Evolutionary conservation across 2,113 vertebrate species (phyloP).

Genomic region (Scopus umbretta): DNA sequence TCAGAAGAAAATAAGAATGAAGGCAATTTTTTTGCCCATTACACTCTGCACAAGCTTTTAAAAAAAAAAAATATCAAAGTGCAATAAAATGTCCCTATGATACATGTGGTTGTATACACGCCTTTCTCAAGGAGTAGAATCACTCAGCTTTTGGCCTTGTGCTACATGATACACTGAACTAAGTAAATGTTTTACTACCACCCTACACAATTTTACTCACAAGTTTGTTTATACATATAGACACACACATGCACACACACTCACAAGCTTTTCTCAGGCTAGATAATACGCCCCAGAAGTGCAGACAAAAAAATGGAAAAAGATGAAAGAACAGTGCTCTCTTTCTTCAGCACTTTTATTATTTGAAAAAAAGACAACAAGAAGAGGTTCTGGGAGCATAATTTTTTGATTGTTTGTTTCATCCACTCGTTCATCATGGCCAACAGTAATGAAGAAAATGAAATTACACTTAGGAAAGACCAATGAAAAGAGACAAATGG

Average conservation of each 20-base stretch:
- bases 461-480: background rate
- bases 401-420: background rate
- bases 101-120: background rate
- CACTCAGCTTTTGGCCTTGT: background rate
- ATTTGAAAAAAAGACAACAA: background rate
- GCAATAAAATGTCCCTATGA: background rate
- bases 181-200: background rate
- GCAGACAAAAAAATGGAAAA: background rate
- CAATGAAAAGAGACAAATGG: background rate
- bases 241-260: background rate
- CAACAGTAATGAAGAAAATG: background rate
- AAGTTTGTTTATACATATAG: background rate
- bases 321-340: background rate
- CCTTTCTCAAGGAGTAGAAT: background rate
- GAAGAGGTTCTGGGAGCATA: background rate
- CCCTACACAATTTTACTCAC: background rate
- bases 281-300: background rate
- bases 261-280: background rate
- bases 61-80: background rate
- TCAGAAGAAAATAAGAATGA: background rate
- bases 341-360: background rate
- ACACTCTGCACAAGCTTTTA: background rate
- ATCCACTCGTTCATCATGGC: background rate
- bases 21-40: background rate
- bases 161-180: background rate